Percentiles rank a stretch among this genome's conserved stretches.
Evolutionary conservation across 2,797 vertebrate species (phyloP).

Genomic region (Myoxocephalus aenaeus): DNA sequence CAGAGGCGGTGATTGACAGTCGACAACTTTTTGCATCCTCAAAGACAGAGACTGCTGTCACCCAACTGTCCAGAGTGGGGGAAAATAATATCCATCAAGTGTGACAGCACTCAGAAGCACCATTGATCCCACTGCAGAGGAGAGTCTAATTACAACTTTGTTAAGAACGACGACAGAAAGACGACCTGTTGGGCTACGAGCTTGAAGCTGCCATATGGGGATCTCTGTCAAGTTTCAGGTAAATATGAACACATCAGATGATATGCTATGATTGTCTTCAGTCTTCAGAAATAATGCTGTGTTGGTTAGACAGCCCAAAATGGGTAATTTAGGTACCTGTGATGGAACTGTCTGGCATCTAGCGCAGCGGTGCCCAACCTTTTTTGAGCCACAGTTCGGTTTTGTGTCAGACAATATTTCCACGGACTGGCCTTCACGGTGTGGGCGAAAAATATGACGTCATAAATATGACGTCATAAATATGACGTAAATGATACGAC

Average conservation of each 20-base stretch:
- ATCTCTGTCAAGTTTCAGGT: neutral
- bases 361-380: no score
- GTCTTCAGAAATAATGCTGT: neutral
- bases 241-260: neutral
- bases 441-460: no score
- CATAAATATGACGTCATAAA: no score
- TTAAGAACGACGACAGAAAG: slow-evolving; percentile 22
- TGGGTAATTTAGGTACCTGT: neutral
- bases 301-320: neutral
- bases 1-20: slow-evolving; percentile 51
- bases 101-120: slow-evolving; percentile 56
- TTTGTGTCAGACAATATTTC: no score
- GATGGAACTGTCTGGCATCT: neutral
- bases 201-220: neutral
- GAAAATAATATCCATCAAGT: slow-evolving; percentile 64
- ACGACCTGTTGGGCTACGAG: slow-evolving; percentile 31
- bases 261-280: neutral
- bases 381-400: no score
- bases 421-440: no score
- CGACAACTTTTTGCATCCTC: slow-evolving; percentile 60
- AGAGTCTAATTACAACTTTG: slow-evolving; percentile 65
- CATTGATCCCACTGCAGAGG: slow-evolving; percentile 47
- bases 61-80: slow-evolving; percentile 46
- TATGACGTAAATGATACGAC: no score
- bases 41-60: slow-evolving; percentile 60